These are phyloP conservation scores for Antrozous pallidus DNA, from an alignment of 2,797 vertebrate species.

Conservation along the genomic window DNA sequence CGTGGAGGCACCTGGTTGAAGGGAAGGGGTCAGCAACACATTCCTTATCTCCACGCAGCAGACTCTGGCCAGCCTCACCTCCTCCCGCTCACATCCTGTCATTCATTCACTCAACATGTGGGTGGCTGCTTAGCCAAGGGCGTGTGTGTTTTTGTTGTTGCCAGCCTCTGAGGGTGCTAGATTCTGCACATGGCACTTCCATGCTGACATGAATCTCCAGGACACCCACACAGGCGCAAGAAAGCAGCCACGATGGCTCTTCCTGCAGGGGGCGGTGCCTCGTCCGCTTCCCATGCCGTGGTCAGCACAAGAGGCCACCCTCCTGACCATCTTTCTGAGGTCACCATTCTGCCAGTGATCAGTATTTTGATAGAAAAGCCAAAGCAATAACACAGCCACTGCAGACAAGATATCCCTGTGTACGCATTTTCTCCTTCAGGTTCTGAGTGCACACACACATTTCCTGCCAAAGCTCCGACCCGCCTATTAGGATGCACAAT, in stretches of 20 bases:
- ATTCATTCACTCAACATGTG: no score
- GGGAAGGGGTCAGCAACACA: fast-evolving
- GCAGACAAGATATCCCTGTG: conserved; percentile 74
- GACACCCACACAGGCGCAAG: fast-evolving
- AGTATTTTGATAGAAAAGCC: conserved; percentile 64
- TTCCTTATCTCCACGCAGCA: fast-evolving
- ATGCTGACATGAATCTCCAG: fast-evolving
- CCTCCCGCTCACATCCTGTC: no score
- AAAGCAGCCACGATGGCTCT: neutral
- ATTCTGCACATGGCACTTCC: fast-evolving
- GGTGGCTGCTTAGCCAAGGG: fast-evolving
- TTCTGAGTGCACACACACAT: conserved; percentile 73
- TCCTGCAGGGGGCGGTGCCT: neutral
- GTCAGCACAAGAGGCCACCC: neutral
- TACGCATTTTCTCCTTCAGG: conserved; percentile 76
- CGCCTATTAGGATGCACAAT: conserved; percentile 61
- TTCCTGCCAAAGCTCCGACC: conserved; percentile 74
- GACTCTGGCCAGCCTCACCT: fast-evolving
- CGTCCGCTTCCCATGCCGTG: no score
- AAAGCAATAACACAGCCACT: neutral
- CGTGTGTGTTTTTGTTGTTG: neutral
- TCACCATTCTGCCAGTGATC: conserved; percentile 70
- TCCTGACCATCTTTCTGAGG: conserved; percentile 57
- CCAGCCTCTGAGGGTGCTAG: fast-evolving
- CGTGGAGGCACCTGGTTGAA: neutral